phyloP scores from a whole-genome alignment of 1,140 invertebrate genomes.

The Drosophila malerkotliana region DNA sequence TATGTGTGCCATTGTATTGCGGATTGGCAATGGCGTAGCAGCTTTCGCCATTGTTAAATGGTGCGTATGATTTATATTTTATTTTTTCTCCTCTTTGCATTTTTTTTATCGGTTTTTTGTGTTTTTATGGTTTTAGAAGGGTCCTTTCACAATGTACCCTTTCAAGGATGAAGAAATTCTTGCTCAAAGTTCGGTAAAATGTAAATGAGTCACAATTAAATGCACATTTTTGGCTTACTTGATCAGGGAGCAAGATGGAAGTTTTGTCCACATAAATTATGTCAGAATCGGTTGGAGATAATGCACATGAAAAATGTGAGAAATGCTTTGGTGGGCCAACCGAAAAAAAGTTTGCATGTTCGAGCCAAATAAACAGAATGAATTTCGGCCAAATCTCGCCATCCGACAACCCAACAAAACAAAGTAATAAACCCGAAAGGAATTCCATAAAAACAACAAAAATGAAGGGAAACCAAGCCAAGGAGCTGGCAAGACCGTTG shows the following conservation, averaged over 20 bases:
- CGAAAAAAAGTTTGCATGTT: slow-evolving; percentile 67
- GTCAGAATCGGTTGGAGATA: slow-evolving; percentile 62
- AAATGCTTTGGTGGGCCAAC: slow-evolving; percentile 46
- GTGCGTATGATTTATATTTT: slow-evolving; percentile 81
- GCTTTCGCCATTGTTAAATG: slow-evolving; percentile 75
- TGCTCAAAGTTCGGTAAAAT: slow-evolving; percentile 15
- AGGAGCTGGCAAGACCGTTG: slow-evolving; percentile 30
- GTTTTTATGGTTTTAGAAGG: slow-evolving; percentile 20
- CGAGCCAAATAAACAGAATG: slow-evolving; percentile 73
- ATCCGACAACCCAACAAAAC: slow-evolving; percentile 29
- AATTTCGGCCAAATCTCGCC: slow-evolving; percentile 56
- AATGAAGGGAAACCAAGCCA: slow-evolving; percentile 34
- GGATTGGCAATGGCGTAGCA: slow-evolving; percentile 58
- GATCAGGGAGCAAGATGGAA: slow-evolving; percentile 23
- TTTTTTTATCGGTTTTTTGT: slow-evolving; percentile 43
- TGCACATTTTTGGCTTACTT: slow-evolving; percentile 53
- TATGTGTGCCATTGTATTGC: slow-evolving; percentile 74
- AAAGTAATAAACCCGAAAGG: slow-evolving; percentile 76
- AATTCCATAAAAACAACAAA: slow-evolving; percentile 62
- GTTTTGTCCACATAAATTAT: slow-evolving; percentile 66
- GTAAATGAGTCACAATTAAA: slow-evolving; percentile 62
- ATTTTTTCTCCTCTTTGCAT: slow-evolving; percentile 54
- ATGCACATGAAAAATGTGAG: slow-evolving; percentile 76
- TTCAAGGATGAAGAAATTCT: slow-evolving; percentile 17
- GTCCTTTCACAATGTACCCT: background rate